Base-by-base conservation (phyloP, 2,113 vertebrate genomes). In the Camarhynchus parvulus region DNA sequence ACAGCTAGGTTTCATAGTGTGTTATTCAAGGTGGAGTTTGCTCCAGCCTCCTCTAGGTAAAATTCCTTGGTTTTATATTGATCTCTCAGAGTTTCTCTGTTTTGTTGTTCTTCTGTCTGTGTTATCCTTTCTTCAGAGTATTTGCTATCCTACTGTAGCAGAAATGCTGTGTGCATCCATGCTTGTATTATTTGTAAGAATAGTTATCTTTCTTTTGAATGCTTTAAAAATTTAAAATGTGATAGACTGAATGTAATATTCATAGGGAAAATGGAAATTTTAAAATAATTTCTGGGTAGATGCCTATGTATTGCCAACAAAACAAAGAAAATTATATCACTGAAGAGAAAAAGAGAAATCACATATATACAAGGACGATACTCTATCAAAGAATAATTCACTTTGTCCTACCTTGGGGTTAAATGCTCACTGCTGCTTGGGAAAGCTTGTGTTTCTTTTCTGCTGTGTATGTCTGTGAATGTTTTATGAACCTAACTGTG, bases 401-500 rank as follows among this genome's bases (percentile, higher is more conserved):
- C 66, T 96, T 97, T 97, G 95, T 97, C 96, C 96, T 97, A 46
- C 81, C 87, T 94, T 92, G 94, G 92, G 87, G 97, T 97, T 97
- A 97, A 98, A 97, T 70, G 78, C 91, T 96, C 39, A 25, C 37
- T 79, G 81, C 64, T 97, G 64, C 91, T 61, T 93, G 62, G 80
- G 82, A 97, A 98, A 97, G 95, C 95, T 98, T 97, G 91, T 95
- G 87, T 97, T 98, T 98, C 98, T 98, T 97, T 96, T 96, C 93
- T 97, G 91, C 95, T 91, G 41, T 96, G 95, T 94, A 66, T 93
- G 97, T 95, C 97, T 97, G 98, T 98, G 97, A 98, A 98, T 97
- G 98, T 98, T 98, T 98, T 98, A 98, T 98, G 98, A 98, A 97
- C 96, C 94, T 96, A 97, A 96, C 90, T 96, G 97, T 96, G 93